Percentiles rank a stretch among this genome's conserved stretches.
These are phyloP conservation scores for Narcine bancroftii DNA, from an alignment of 2,113 vertebrate species.

Conservation along the genomic window DNA sequence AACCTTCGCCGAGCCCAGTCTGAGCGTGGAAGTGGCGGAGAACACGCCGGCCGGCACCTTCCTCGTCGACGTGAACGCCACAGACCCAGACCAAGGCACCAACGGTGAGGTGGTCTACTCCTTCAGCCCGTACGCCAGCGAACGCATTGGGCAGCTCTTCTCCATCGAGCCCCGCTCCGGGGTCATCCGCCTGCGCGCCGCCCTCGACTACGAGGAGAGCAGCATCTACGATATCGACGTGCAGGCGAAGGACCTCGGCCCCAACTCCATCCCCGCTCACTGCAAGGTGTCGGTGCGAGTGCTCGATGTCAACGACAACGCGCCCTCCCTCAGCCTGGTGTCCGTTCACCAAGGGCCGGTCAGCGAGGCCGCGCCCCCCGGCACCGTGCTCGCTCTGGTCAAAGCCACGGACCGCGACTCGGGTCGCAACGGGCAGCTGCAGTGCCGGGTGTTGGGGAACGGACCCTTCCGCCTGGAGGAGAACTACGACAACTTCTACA, in stretches of 20 bases:
- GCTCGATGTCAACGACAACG: slow-evolving; percentile 92
- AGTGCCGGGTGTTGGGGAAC: slow-evolving; percentile 80
- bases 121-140: slow-evolving; percentile 86
- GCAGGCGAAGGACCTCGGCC: slow-evolving; percentile 89
- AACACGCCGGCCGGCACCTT: slow-evolving; percentile 80
- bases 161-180: slow-evolving; percentile 91
- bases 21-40: slow-evolving; percentile 87
- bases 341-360: slow-evolving; percentile 94
- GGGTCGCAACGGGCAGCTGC: slow-evolving; percentile 88
- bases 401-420: slow-evolving; percentile 91
- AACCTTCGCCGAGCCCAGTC: slow-evolving; percentile 83
- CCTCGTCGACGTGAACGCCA: slow-evolving; percentile 89
- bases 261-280: slow-evolving; percentile 93
- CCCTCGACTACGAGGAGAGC: slow-evolving; percentile 93
- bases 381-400: slow-evolving; percentile 91
- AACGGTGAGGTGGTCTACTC: slow-evolving; percentile 93
- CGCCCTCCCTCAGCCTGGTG: slow-evolving; percentile 87
- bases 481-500: slow-evolving; percentile 95
- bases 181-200: slow-evolving; percentile 86
- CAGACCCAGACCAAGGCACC: slow-evolving; percentile 88
- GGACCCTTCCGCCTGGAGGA: slow-evolving; percentile 92
- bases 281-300: slow-evolving; percentile 96
- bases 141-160: slow-evolving; percentile 88
- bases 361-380: slow-evolving; percentile 88
- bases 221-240: slow-evolving; percentile 90